Evolutionary conservation across 2,113 vertebrate genomes (phyloP), one percentile per base, ranked within the genome.

Genomic region (Upupa epops): DNA sequence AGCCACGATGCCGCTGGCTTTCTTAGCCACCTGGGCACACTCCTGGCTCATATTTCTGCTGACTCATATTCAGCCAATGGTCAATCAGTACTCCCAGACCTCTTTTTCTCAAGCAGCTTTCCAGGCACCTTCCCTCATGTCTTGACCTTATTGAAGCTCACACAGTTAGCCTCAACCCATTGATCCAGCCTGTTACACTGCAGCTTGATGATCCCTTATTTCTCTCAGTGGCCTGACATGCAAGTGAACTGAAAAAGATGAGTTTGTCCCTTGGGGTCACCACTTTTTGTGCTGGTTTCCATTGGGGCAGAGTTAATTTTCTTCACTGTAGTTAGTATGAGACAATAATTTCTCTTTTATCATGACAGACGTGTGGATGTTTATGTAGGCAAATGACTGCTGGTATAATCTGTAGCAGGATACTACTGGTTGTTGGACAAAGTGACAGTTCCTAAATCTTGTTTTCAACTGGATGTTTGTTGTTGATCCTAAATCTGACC

Each of bases 311-410:
- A 34, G n/a, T 34, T 34, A 52, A 52, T 52, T 59, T 59, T 59
- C 56, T 59, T 59, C n/a, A 34, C 19, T 22, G 56, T 3, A 34
- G n/a, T 59, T 34, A 59, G 56, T 58, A 8, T 59, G n/a, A 21
- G 31, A 14, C n/a, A 32, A 28, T 20, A 32, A n/a, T 20, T 28
- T 22, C 10, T 25, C 31, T 61, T 29, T 32, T 37, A 25, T 3
- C 22, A n/a, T 51, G 34, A 14, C 1, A 0, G 5, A 8, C 3
- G 1, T 17, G 21, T 7, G 0, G 7, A 7, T 64, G 22, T 3
- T 24, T 26, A 11, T 29, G 56, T 21, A 17, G 59, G 58, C 19
- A 28, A 49, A 6, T 24, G 34, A 11, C 29, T 55, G 37, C 54
- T 31, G 46, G 13, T 36, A 40, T 32, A 37, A n/a, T 17, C 40